phyloP scores from a whole-genome alignment of 2,888 invertebrate genomes.

The Rotaria sp. region DNA sequence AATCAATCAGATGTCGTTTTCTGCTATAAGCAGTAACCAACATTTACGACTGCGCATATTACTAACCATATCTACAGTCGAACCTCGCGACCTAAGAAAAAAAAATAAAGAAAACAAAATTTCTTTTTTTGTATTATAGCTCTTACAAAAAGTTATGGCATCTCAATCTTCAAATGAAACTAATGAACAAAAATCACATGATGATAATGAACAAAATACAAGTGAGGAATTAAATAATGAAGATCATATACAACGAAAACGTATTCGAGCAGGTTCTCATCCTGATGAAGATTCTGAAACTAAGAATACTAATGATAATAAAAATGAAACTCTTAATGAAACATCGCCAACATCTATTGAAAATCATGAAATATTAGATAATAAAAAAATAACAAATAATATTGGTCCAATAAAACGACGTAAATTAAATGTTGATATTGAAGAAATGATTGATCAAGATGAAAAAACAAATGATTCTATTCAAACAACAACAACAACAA shows the following conservation, averaged over 20 bases:
- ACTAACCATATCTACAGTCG: not conserved
- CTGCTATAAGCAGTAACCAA: not conserved
- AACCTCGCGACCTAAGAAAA: too few relatives aligned
- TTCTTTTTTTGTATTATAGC: too few relatives aligned
- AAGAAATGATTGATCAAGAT: not conserved
- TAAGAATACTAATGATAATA: not conserved
- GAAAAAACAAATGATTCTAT: not conserved
- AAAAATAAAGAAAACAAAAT: too few relatives aligned
- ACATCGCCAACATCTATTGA: not conserved
- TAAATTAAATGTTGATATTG: not conserved
- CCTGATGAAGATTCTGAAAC: not conserved
- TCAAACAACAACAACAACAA: not conserved
- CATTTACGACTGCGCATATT: not conserved
- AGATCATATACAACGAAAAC: not conserved
- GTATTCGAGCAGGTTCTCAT: not conserved
- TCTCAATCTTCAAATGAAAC: not conserved
- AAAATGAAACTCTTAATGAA: not conserved
- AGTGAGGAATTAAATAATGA: not conserved
- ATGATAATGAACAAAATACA: not conserved
- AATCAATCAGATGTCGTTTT: not conserved
- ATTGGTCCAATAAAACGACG: not conserved
- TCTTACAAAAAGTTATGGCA: not conserved
- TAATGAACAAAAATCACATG: not conserved
- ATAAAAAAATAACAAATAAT: not conserved
- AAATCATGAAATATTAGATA: not conserved